Conservation (phyloP, 2,113 vertebrate species). For the Theristicus caerulescens region DNA sequence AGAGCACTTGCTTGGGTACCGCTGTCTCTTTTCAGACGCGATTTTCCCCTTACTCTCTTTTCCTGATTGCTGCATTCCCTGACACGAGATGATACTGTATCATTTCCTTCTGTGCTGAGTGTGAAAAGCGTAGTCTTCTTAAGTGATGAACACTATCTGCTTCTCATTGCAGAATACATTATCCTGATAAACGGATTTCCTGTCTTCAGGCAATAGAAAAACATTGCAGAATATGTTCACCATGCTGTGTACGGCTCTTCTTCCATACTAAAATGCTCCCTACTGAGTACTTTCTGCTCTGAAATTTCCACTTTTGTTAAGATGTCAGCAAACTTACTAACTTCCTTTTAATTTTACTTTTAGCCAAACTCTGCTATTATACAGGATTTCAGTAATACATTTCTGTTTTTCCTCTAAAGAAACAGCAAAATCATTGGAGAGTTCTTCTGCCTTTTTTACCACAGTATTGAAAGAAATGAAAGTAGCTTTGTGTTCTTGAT, state of each 20-base stretch:
- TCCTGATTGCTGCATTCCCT: rapidly evolving
- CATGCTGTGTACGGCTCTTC: rapidly evolving
- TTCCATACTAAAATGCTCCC: background rate
- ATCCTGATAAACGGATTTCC: background rate
- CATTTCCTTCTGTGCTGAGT: background rate
- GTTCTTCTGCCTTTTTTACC: background rate
- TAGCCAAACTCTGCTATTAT: background rate
- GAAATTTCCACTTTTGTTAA: background rate
- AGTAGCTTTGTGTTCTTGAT: background rate
- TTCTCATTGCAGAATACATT: background rate
- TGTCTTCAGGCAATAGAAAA: background rate
- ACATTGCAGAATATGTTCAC: background rate
- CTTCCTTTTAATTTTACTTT: background rate
- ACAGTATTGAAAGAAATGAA: background rate
- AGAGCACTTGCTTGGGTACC: rapidly evolving
- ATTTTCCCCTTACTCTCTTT: background rate
- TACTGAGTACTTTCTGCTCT: background rate
- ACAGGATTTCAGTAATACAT: background rate
- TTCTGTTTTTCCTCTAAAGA: background rate
- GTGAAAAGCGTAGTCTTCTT: background rate
- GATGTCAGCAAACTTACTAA: background rate
- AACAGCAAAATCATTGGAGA: background rate
- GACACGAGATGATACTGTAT: background rate
- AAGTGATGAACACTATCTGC: background rate
- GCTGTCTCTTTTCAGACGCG: background rate